Percentiles rank a stretch among this genome's conserved stretches.
phyloP scores from a whole-genome alignment of 2,888 invertebrate genomes.

The Lymantria dispar region DNA sequence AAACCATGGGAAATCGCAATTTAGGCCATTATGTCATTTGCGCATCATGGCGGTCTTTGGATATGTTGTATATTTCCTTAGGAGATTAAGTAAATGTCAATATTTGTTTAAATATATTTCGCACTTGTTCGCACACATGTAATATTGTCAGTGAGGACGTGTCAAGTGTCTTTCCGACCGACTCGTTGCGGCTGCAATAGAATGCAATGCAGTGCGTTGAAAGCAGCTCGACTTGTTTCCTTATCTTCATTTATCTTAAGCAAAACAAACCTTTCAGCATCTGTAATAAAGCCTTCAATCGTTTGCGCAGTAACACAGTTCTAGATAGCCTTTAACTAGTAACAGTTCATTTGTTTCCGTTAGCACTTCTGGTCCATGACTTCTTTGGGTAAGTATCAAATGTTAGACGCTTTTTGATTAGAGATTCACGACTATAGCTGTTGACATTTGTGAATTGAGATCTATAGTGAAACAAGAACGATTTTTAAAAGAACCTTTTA shows the following conservation, averaged over 20 bases:
- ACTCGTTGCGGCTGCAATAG: conserved; percentile 70
- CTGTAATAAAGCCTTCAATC: conserved; percentile 33
- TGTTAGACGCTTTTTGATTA: conserved; percentile 65
- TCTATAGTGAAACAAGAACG: too few relatives aligned
- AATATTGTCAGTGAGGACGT: conserved; percentile 68
- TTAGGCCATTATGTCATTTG: too few relatives aligned
- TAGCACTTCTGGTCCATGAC: conserved; percentile 64
- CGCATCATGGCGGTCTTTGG: too few relatives aligned
- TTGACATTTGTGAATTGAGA: conserved; percentile 17
- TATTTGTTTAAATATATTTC: conserved; percentile 40
- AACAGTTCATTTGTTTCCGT: conserved; percentile 78
- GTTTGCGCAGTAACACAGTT: conserved; percentile 24
- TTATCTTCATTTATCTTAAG: conserved; percentile 42
- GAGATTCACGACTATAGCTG: conserved; percentile 58
- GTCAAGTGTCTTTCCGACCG: conserved; percentile 74
- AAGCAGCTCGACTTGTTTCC: conserved; percentile 70
- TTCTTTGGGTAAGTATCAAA: conserved; percentile 68
- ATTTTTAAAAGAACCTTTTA: too few relatives aligned
- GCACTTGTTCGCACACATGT: conserved; percentile 57
- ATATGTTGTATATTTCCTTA: too few relatives aligned
- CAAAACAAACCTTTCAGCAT: conserved; percentile 42
- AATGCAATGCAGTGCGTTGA: conserved; percentile 67
- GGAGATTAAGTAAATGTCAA: conserved; percentile 33
- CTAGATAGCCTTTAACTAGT: conserved; percentile 63
- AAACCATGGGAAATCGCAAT: too few relatives aligned